Evolutionary conservation across 64 coral and sea anemone genomes (phyloP).

Genomic region (Montipora cactus): DNA sequence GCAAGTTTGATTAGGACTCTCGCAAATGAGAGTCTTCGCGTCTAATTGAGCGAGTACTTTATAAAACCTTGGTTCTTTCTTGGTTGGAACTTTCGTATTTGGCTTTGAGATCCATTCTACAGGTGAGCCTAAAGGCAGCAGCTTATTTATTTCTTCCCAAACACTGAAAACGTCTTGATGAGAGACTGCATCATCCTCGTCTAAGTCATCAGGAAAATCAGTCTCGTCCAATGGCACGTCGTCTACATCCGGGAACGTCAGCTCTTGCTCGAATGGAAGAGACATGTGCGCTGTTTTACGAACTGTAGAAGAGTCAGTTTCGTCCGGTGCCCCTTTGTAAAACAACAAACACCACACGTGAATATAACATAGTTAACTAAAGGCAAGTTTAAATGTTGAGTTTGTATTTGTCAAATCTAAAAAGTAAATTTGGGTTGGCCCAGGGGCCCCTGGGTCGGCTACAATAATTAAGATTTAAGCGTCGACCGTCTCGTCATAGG

Average conservation of each 20-base stretch:
- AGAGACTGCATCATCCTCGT: not conserved
- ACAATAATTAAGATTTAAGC: not conserved
- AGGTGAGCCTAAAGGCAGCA: not conserved
- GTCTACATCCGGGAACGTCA: not conserved
- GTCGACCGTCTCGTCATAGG: too few species aligned
- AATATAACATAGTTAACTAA: not conserved
- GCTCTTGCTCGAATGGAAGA: not conserved
- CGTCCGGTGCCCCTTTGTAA: not conserved
- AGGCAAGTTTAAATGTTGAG: not conserved
- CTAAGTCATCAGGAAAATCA: constrained; percentile 9
- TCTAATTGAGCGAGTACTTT: not conserved
- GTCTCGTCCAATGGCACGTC: not conserved
- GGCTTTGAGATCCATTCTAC: not conserved
- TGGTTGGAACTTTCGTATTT: constrained; percentile 6
- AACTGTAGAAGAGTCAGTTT: not conserved
- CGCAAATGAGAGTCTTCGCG: not conserved
- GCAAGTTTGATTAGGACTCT: not conserved
- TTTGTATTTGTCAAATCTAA: not conserved
- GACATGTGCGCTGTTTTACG: not conserved
- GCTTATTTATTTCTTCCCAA: constrained; percentile 15
- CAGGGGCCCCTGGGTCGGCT: not conserved
- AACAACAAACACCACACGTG: not conserved
- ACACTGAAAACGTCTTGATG: not conserved
- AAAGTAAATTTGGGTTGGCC: not conserved
- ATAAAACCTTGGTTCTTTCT: not conserved